Evolutionary conservation across 2,113 vertebrate species (phyloP), one percentile per base, ranked within the genome.

Genomic region (Myrmecophaga tridactyla): DNA sequence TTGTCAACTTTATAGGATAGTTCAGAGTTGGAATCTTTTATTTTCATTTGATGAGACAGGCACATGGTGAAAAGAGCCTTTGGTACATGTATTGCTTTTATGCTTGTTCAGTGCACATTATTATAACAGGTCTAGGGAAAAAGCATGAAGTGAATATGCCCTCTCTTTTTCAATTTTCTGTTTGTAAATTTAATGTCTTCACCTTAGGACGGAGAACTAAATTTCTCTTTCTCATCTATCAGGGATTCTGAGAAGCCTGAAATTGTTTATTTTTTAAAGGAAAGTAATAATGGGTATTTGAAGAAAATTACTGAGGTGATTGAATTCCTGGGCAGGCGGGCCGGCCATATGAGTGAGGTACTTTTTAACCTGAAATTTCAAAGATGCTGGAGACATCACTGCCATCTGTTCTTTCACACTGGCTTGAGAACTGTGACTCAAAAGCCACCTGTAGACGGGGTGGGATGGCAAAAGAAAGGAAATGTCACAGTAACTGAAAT

Each of bases 201-300:
- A 83, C 86, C 60, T 88, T 93, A 27, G 4, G 17, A 85, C 80
- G 95, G 94, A 90, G 92, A 89, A 92, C 53, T 76, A 84, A 76
- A 73, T 75, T 81, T 90, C 77, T 95, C 82, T 85, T 65, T 86
- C 84, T 90, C 75, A 39, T 82, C 94, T 97, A 58, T 58, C 60
- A 94, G 60, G 53, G 76, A 69, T 93, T 92, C 96, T 95, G 81
- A 69, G 84, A 92, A 89, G 86, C 5, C 86, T 48, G 5, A 51
- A 90, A 72, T 86, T 92, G 87, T 96, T 97, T 96, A 89, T 95
- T 96, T 96, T 96, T 70, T 34, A 92, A 94, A 95, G 81, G 43
- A 94, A 96, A 62, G 36, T 92, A 94, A 97, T 94, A 85, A 95
- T 0, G 12, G 90, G 92, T 95, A 93, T 96, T 96, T 94, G 94